Conservation (phyloP, 2,113 vertebrate species). For the Mystacornis crossleyi region DNA sequence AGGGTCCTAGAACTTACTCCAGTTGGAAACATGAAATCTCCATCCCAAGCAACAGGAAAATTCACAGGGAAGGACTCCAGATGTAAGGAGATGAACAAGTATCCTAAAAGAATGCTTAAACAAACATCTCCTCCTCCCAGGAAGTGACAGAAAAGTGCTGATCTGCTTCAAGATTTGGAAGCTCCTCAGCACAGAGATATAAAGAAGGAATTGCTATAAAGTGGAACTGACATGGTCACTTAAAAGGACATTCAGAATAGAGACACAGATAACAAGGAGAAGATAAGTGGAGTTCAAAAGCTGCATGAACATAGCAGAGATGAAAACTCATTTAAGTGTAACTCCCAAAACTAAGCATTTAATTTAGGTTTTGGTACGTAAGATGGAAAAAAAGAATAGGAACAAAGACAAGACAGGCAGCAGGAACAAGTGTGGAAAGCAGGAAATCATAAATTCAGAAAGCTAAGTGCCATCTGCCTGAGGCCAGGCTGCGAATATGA, state of each 20-base stretch:
- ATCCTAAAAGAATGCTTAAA: neutral
- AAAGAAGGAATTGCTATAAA: neutral
- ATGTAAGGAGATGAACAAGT: neutral
- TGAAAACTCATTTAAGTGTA: neutral
- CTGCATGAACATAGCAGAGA: neutral
- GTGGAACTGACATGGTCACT: neutral
- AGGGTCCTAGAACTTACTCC: neutral
- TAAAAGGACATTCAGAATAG: neutral
- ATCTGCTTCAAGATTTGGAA: neutral
- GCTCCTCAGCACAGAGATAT: neutral
- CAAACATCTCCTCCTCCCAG: neutral
- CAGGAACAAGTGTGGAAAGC: neutral
- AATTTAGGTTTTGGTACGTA: neutral
- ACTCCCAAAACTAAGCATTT: neutral
- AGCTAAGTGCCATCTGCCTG: neutral
- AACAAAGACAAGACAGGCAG: neutral
- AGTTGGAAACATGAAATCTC: neutral
- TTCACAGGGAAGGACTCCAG: neutral
- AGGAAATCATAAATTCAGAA: slow-evolving; percentile 8
- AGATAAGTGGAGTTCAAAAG: neutral
- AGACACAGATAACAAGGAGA: neutral
- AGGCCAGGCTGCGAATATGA: neutral
- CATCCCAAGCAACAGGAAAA: neutral
- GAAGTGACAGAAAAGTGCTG: neutral
- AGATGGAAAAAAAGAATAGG: neutral